Evolutionary conservation across 2,113 vertebrate species (phyloP).

Genomic region (Scophthalmus maximus): DNA sequence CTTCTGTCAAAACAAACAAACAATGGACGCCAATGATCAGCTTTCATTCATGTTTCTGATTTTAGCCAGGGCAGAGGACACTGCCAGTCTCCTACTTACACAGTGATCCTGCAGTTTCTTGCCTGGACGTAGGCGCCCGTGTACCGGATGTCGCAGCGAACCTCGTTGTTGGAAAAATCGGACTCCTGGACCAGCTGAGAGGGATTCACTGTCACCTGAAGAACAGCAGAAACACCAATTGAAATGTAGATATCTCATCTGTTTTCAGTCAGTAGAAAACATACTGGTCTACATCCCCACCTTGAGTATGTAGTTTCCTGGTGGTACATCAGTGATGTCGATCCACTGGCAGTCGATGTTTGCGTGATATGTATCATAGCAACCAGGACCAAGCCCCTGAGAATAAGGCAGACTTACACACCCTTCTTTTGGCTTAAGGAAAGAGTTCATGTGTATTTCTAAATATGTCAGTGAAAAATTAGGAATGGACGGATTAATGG

Average conservation of each 20-base stretch:
- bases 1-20: conserved; percentile 68
- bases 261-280: too few species aligned
- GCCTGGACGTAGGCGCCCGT: conserved; percentile 82
- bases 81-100: conserved; percentile 56
- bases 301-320: conserved; percentile 85
- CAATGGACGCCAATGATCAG: not conserved
- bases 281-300: conserved; percentile 39
- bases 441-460: not conserved
- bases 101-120: conserved; percentile 81
- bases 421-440: not conserved
- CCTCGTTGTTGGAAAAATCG: conserved; percentile 85
- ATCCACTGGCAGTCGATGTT: conserved; percentile 90
- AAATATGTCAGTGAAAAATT: not conserved
- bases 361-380: conserved; percentile 86
- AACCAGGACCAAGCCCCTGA: conserved; percentile 85
- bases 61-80: not conserved
- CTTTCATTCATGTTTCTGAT: not conserved
- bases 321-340: conserved; percentile 84
- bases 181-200: conserved; percentile 82
- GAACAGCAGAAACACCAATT: not conserved
- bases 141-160: conserved; percentile 82
- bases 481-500: not conserved
- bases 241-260: not conserved
- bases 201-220: conserved; percentile 86
- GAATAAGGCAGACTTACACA: not conserved